These are phyloP conservation scores for Intellagama lesueurii DNA, from an alignment of 2,797 vertebrate species.

Conservation along the genomic window DNA sequence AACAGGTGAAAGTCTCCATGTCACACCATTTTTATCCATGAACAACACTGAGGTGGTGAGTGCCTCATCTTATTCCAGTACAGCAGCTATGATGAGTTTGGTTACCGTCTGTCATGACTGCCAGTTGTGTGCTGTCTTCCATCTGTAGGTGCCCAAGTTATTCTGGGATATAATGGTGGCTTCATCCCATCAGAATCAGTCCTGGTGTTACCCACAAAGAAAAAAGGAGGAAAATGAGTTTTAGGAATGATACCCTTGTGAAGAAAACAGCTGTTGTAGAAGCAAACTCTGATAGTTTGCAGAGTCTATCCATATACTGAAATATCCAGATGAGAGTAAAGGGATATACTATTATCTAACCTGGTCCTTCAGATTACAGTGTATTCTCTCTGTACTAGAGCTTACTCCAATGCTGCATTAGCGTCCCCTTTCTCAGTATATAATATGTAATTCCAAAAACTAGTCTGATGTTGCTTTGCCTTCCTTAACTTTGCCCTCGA, in stretches of 20 bases:
- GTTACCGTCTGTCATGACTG: no score
- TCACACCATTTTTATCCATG: no score
- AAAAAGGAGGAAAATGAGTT: not conserved
- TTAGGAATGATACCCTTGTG: not conserved
- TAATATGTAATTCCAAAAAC: not conserved
- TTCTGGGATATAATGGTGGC: not conserved
- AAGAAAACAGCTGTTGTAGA: not conserved
- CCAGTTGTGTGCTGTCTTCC: no score
- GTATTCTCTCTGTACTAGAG: not conserved
- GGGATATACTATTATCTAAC: no score
- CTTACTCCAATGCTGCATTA: not conserved
- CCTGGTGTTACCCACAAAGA: not conserved
- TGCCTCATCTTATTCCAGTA: no score
- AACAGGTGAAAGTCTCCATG: no score
- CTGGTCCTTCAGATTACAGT: not conserved
- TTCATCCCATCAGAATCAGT: not conserved
- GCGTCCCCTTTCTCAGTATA: not conserved
- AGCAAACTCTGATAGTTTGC: not conserved
- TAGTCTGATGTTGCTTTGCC: not conserved
- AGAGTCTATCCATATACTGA: not conserved
- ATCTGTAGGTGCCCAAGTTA: not conserved
- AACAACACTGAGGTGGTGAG: no score
- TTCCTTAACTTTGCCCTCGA: not conserved
- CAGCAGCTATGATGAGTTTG: no score
- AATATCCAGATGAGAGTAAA: not conserved